These are phyloP conservation scores for Notolabrus celidotus DNA, from an alignment of 2,797 vertebrate genomes.

Conservation along the genomic window DNA sequence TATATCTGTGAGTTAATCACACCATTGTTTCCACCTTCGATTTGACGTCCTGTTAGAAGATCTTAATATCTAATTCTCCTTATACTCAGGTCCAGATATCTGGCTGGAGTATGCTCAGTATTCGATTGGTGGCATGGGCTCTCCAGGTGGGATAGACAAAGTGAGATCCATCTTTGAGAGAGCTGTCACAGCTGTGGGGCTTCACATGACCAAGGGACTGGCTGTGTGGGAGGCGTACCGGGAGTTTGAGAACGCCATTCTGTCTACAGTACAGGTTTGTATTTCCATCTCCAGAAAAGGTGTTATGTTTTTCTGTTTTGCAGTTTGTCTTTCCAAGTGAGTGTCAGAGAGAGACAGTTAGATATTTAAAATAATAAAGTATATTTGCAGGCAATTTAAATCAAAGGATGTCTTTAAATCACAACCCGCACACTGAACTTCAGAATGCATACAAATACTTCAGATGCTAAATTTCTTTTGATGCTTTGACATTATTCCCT, in stretches of 20 bases:
- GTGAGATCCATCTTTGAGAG: constrained; percentile 94
- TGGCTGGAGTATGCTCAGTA: constrained; percentile 98
- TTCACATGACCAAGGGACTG: constrained; percentile 95
- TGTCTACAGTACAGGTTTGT: constrained; percentile 93
- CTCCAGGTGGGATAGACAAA: constrained; percentile 91
- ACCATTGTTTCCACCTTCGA: not conserved
- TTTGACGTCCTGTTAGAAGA: not conserved
- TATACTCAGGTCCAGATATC: constrained; percentile 91
- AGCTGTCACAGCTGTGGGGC: constrained; percentile 92
- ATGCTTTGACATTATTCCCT: constrained; percentile 34
- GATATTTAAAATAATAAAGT: not conserved
- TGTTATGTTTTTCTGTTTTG: not conserved
- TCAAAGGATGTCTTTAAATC: constrained; percentile 1
- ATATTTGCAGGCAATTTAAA: not conserved
- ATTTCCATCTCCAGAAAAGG: not conserved
- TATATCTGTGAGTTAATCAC: constrained; percentile 92
- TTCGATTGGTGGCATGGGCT: constrained; percentile 95
- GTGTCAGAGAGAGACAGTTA: not conserved
- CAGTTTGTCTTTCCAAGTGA: not conserved
- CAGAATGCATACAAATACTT: constrained; percentile 2
- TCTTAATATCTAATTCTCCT: constrained; percentile 7
- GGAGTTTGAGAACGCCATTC: constrained; percentile 96
- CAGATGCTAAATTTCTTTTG: constrained; percentile 2
- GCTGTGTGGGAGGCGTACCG: constrained; percentile 95
- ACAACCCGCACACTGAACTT: not conserved